A percentile compares a stretch with the other conserved stretches of the same genome.
phyloP scores from a whole-genome alignment of 2,888 invertebrate genomes.

The Callyntrura guangdongensis region DNA sequence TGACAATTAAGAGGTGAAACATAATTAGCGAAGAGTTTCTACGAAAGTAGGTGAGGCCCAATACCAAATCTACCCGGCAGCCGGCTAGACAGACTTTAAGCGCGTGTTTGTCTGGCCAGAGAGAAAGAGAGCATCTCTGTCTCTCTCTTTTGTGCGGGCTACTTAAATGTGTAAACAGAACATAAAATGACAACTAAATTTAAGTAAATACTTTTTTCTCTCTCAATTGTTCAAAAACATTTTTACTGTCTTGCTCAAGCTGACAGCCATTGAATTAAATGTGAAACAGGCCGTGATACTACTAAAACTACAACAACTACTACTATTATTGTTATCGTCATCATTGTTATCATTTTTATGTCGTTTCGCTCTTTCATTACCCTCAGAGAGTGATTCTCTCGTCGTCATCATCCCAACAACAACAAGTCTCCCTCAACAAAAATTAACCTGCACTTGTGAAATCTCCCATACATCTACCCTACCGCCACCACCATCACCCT shows the following conservation, averaged over 20 bases:
- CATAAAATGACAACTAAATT: constrained; percentile 55
- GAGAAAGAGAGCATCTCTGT: not conserved
- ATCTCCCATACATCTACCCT: too few relatives aligned
- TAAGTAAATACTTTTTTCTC: not conserved
- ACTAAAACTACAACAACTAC: not conserved
- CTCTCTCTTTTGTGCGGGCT: not conserved
- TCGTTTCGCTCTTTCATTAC: not conserved
- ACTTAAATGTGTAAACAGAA: constrained; percentile 42
- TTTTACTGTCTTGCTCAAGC: not conserved
- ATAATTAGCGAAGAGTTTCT: too few relatives aligned
- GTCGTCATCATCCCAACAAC: not conserved
- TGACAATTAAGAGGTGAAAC: too few relatives aligned
- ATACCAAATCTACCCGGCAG: too few relatives aligned
- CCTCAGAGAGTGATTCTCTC: not conserved
- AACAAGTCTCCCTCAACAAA: not conserved
- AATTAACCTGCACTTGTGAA: not conserved
- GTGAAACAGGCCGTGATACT: constrained; percentile 54
- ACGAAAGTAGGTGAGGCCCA: too few relatives aligned
- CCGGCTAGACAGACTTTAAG: too few relatives aligned
- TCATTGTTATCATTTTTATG: not conserved
- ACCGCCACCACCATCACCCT: too few relatives aligned
- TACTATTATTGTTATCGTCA: not conserved
- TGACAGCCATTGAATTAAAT: constrained; percentile 30
- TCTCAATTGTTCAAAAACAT: not conserved
- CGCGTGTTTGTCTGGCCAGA: too few relatives aligned